Percentiles rank a stretch among this genome's conserved stretches.
Evolutionary conservation across 1,140 invertebrate species (phyloP).

Genomic region (Pachypeltis micranthus): DNA sequence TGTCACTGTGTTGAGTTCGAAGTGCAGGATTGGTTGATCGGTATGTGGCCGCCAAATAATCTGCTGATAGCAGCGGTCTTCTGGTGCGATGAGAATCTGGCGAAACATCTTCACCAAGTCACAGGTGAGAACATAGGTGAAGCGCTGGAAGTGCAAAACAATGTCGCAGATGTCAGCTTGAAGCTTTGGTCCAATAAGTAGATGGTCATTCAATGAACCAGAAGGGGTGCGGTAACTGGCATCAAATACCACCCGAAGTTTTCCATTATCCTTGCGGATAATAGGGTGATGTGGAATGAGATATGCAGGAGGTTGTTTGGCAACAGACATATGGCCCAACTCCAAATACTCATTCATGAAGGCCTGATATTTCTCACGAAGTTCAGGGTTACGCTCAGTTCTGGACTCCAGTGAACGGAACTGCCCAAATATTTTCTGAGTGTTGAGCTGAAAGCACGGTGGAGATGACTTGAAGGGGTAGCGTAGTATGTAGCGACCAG

Average conservation of each 20-base stretch:
- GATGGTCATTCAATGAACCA: conserved; percentile 7
- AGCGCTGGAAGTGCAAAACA: no score
- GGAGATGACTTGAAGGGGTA: no score
- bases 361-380: not conserved
- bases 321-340: no score
- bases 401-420: not conserved
- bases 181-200: conserved; percentile 6
- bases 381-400: not conserved
- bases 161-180: conserved; percentile 25
- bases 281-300: conserved; percentile 29
- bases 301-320: conserved; percentile 17
- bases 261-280: no score
- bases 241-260: no score
- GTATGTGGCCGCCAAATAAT: no score
- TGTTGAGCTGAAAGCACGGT: not conserved
- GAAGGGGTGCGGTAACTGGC: conserved; percentile 29
- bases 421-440: not conserved
- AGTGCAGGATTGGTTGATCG: no score
- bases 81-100: conserved; percentile 30
- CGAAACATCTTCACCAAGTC: conserved; percentile 37
- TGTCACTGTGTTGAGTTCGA: no score
- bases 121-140: conserved; percentile 30
- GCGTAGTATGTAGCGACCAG: not conserved
- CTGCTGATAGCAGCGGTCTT: no score
- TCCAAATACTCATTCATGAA: no score